Evolutionary conservation across 2,797 vertebrate species (phyloP), one percentile per base, ranked within the genome.

Genomic region (Tarsius wallacei): DNA sequence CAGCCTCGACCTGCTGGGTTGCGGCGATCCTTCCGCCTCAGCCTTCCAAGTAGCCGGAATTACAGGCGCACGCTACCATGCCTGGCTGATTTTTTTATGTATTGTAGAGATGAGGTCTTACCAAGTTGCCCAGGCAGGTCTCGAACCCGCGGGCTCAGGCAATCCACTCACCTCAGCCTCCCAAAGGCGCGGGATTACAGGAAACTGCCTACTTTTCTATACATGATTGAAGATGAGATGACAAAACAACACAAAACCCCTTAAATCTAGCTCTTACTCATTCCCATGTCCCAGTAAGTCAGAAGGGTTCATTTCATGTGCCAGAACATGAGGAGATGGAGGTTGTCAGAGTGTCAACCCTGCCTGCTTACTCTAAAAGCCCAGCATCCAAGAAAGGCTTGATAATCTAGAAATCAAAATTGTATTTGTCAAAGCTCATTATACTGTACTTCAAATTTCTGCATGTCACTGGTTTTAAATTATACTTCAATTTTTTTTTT

Each of bases 391-490:
- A 83, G 42, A 81, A 87, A 85, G 33, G 9, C 2, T 36, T 68
- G 51, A 15, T 55, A 70, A 77, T 71, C 51, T 1, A 84, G n/a
- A 87, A 76, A 73, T 77, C 28, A 92, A 87, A 97, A 70, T 42
- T 51, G 31, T 55, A 73, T n/a, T n/a, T 90, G 61, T 47, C n/a
- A 78, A 86, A 91, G 81, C 16, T 33, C 66, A 74, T 33, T 33
- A 74, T 61, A 47, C 10, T 86, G 24, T n/a, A n/a, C 22, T 86
- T 97, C 31, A 74, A 84, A 64, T 53, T 73, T 87, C 33, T 94
- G 47, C 7, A 80, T 91, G n/a, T 87, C 59, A 90, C 36, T 90
- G n/a, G 19, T 90, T 78, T 73, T 78, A 83, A 90, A 76, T 84
- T 90, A 81, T 66, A 93, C 5, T 33, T 94, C 28, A 73, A 70